These are phyloP conservation scores for Formica selysi DNA, from an alignment of 1,140 invertebrate genomes.

Conservation along the genomic window DNA sequence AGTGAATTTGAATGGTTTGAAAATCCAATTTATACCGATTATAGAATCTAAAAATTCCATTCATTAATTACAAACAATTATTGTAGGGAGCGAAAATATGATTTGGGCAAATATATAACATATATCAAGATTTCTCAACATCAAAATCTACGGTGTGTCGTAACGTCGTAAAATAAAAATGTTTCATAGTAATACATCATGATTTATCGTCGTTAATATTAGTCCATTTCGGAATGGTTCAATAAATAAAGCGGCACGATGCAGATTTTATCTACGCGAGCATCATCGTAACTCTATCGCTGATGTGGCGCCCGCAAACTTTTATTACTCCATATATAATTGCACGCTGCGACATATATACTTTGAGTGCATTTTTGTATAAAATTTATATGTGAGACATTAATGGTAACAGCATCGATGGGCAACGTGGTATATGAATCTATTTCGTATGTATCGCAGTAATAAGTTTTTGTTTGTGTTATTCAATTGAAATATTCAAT, in stretches of 20 bases:
- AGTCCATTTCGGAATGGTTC: background rate
- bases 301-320: conserved; percentile 5
- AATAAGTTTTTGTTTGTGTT: conserved; percentile 50
- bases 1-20: background rate
- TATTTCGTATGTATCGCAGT: conserved; percentile 15
- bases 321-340: conserved; percentile 54
- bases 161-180: conserved; percentile 6
- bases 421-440: background rate
- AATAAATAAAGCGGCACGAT: conserved; percentile 34
- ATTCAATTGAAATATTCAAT: background rate
- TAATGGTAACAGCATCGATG: conserved; percentile 27
- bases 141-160: background rate
- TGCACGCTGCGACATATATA: conserved; percentile 24
- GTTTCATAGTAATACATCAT: background rate
- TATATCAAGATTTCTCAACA: background rate
- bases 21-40: background rate
- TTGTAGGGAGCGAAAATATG: background rate
- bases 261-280: conserved; percentile 19
- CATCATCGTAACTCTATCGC: background rate
- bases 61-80: no score
- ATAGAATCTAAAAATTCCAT: conserved; percentile 1
- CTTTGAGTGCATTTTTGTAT: conserved; percentile 7
- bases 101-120: background rate
- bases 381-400: conserved; percentile 40
- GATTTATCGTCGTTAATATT: conserved; percentile 38